Percentiles rank a stretch among this genome's conserved stretches.
These are phyloP conservation scores for Nymphicus hollandicus DNA, from an alignment of 2,113 vertebrate genomes.

Conservation along the genomic window DNA sequence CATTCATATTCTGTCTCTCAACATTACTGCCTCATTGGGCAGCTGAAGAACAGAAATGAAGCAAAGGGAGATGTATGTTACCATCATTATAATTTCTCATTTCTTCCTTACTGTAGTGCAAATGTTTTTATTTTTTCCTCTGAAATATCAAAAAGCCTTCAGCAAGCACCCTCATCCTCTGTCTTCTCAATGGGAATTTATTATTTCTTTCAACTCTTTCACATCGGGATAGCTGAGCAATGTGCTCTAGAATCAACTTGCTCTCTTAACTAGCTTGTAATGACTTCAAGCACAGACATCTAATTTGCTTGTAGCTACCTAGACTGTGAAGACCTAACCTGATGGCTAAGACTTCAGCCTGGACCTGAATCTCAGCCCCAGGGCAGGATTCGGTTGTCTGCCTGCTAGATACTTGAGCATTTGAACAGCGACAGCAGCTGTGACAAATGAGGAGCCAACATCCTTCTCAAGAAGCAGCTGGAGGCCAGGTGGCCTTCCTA, in stretches of 20 bases:
- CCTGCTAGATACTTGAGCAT: neutral
- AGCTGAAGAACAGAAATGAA: neutral
- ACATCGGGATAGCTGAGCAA: neutral
- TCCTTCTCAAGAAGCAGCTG: neutral
- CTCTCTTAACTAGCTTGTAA: neutral
- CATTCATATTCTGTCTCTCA: constrained; percentile 14
- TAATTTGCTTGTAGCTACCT: neutral
- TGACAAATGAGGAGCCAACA: neutral
- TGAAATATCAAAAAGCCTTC: neutral
- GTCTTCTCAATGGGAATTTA: neutral
- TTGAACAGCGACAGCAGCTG: neutral
- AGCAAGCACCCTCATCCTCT: neutral
- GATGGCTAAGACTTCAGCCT: neutral
- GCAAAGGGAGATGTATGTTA: neutral
- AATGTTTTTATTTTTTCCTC: neutral
- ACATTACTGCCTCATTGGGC: neutral
- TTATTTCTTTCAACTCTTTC: neutral
- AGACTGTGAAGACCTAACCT: neutral
- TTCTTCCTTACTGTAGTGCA: neutral
- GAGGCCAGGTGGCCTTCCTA: neutral
- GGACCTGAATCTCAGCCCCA: neutral
- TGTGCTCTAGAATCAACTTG: neutral
- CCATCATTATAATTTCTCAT: neutral
- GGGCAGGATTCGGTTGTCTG: neutral
- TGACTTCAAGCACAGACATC: neutral